Evolutionary conservation across 1,140 invertebrate genomes (phyloP).

Genomic region (Cyphomyrmex costatus): DNA sequence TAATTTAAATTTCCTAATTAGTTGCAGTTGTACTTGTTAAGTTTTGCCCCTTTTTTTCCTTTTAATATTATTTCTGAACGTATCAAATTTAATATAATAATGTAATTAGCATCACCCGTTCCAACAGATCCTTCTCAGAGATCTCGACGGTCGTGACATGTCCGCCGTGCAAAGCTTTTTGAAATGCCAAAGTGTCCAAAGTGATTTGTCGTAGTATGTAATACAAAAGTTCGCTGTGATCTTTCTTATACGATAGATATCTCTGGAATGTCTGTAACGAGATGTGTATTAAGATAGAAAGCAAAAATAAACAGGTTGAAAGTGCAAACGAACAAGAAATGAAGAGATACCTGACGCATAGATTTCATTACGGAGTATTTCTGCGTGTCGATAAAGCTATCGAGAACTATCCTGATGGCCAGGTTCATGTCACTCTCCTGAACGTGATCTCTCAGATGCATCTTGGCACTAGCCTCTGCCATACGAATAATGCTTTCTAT

Average conservation of each 20-base stretch:
- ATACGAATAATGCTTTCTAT: constrained; percentile 99
- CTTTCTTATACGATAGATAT: constrained; percentile 97
- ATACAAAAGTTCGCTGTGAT: constrained; percentile 98
- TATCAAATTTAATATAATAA: constrained; percentile 21
- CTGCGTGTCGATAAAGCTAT: constrained; percentile 99
- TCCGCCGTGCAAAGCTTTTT: constrained; percentile 93
- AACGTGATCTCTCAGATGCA: constrained; percentile 97
- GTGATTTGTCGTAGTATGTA: constrained; percentile 98
- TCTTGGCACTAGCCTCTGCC: constrained; percentile 98
- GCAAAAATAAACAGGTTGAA: neutral
- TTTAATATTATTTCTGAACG: neutral
- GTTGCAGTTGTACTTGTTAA: neutral
- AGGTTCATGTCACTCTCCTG: constrained; percentile 98
- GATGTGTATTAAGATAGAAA: constrained; percentile 57
- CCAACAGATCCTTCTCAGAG: constrained; percentile 96
- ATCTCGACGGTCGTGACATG: constrained; percentile 94
- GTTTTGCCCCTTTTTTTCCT: neutral
- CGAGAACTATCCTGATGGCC: constrained; percentile 98
- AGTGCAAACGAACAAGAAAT: neutral
- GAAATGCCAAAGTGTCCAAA: constrained; percentile 95
- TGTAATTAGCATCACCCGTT: constrained; percentile 89
- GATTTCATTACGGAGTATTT: constrained; percentile 99
- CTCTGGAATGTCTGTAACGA: constrained; percentile 95
- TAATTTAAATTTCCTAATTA: constrained; percentile 9
- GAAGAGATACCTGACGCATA: constrained; percentile 94